Evolutionary conservation across 2,797 vertebrate species (phyloP).

Genomic region (Phaenicophaeus curvirostris): DNA sequence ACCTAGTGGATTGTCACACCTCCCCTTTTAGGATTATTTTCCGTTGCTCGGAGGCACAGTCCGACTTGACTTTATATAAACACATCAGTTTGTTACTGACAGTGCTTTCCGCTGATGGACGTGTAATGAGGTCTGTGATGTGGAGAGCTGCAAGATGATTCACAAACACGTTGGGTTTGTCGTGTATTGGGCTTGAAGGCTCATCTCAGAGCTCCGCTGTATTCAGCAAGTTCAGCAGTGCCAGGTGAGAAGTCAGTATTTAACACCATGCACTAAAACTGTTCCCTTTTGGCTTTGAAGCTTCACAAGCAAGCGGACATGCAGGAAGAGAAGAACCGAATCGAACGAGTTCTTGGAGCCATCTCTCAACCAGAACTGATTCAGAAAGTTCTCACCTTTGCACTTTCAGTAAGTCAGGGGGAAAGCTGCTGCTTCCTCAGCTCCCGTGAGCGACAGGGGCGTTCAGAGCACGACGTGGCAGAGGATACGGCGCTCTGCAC

Average conservation of each 20-base stretch:
- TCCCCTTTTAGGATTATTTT: neutral
- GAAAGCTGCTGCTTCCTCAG: neutral
- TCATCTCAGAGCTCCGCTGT: neutral
- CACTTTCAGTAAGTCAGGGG: slow-evolving; percentile 88
- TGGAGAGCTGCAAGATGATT: neutral
- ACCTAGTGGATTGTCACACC: slow-evolving; percentile 57
- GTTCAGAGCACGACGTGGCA: neutral
- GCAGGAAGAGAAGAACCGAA: slow-evolving; percentile 98
- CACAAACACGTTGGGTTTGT: neutral
- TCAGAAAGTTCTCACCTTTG: slow-evolving; percentile 95
- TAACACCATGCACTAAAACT: accelerated
- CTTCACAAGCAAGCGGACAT: slow-evolving; percentile 98
- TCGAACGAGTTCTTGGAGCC: slow-evolving; percentile 94
- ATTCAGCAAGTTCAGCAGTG: neutral
- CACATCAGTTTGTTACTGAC: neutral
- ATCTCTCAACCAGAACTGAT: slow-evolving; percentile 93
- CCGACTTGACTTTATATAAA: neutral
- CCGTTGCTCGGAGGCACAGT: neutral
- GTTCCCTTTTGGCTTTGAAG: slow-evolving; percentile 65
- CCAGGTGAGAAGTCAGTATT: neutral
- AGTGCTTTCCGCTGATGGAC: neutral
- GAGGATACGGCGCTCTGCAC: neutral
- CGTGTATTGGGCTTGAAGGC: neutral
- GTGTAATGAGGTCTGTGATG: neutral
- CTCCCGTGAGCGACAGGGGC: accelerated